Evolutionary conservation across 2,113 vertebrate genomes (phyloP), one percentile per base, ranked within the genome.

Genomic region (Microtus richardsoni): DNA sequence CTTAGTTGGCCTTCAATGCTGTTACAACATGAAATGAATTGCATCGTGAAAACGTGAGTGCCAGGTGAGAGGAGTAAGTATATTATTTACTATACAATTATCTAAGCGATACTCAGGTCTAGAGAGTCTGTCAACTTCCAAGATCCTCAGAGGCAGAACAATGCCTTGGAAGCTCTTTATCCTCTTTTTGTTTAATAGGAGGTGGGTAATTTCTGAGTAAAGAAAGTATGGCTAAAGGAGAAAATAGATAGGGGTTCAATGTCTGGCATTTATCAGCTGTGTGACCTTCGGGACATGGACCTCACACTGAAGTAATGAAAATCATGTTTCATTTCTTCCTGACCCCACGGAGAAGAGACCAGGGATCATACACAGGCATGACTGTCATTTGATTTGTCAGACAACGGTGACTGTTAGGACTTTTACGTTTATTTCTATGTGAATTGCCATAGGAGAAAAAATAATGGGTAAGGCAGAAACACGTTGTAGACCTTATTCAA

Each of bases 1-100:
- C 30, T 93, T 82, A 88, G 41, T 78, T 60, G 93, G 30, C 86
- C 47, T 85, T 95, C 13, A 86, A 58, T 19, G 30, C 33, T 66
- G 12, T 88, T 75, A 66, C 77, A 75, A 91, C 44, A 80, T 7
- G 10, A 91, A 91, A 66, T 94, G 49, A 10, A 58, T 91, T 88
- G 58, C 64, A 36, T 52, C 8, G 44, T 92, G 79, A 52, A 93
- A 96, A 89, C 4, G 44, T 44, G n/a, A n/a, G n/a, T 66, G 36
- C 19, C 52, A 19, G 52, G 26, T 47, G 39, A 88, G 80, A 60
- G 89, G 74, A 68, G 13, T 94, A 86, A 49, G 58, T 78, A 6
- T 62, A 66, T 77, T 68, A 79, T 47, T 68, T 70, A 64, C 12
- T 52, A 64, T 47, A 83, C 7, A 60, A 80, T 68, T 93, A 30